Evolutionary conservation across 1,140 invertebrate species (phyloP), one percentile per base, ranked within the genome.

Genomic region (Bicyclus anynana): DNA sequence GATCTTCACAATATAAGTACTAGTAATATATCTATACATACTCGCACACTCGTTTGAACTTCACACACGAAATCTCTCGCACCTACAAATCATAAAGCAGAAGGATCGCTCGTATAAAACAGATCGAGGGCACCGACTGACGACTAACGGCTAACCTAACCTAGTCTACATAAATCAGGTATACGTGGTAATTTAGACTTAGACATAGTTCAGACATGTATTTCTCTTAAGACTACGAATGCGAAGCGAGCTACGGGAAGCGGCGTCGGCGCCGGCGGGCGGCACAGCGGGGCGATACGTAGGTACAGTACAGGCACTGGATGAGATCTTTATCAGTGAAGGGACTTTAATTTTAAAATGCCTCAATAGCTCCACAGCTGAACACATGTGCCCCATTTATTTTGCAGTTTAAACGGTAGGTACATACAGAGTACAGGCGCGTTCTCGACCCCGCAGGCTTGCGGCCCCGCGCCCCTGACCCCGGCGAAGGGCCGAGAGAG

Each of bases 141-240:
- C 23, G 23, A 7, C 29, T n/a, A 33, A 12, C 29, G 9, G 29
- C 29, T 33, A 20, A 33, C 42, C 57, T 67, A 76, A 26, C 17
- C 63, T 73, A 74, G 52, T 54, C 67, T 74, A 73, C 9, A 37
- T 60, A 67, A 69, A 72, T 72, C 66, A 73, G 58, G 58, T 60
- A 60, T 50, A 60, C 51, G 17, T 54, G 52, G 51, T 60, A 60
- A 54, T 70, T 70, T 73, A 42, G 54, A 72, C 76, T 80, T 80
- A 80, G 57, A 79, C 77, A 80, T 80, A 80, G 77, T 77, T 83
- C 80, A 83, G 80, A 83, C 80, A 83, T 83, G 80, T 83, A 80
- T 80, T 83, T 74, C 60, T 50, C 70, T 80, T 83, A 79, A 57
- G 20, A 59, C 69, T 77, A 77, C 66, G 50, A 53, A 26, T 42